Base-by-base conservation (phyloP, 2,888 invertebrate genomes). In the Molorchus minor region DNA sequence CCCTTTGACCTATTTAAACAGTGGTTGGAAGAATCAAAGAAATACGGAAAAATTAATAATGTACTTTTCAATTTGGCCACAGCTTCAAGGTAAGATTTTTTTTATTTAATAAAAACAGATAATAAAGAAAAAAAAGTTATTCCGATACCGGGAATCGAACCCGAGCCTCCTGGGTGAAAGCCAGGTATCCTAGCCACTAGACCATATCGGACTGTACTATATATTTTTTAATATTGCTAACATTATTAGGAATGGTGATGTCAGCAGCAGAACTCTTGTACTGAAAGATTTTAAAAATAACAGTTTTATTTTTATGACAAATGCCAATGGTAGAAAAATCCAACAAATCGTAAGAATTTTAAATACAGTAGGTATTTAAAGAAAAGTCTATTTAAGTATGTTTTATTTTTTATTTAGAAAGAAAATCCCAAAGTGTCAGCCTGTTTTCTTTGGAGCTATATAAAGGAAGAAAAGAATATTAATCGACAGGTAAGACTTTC, bases 131-230 rank as follows among this genome's bases (percentile, higher is more conserved):
- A 55, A 25, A 47, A 45, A 43, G 7, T 3, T 10, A 0, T 84
- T 83, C 83, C 83, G 82, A 80, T 83, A 84, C 83, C 83, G 83
- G 83, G 84, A 84, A 84, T 84, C 84, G 83, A 85, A 84, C 84
- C 84, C 84, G 84, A 83, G 84, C 84, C 84, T 84, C 83, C 84
- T 84, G 84, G 84, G 83, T 84, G 84, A 84, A 80, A 84, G 84
- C 83, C 84, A 84, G 83, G 82, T 84, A 84, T 84, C 83, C 83
- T 84, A 84, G 82, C 84, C 84, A 84, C 83, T 84, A 84, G 83
- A 84, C 84, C 82, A 84, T 83, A 83, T 79, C 82, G 82, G 82
- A 83, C 10, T 4, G n/a, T 35, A 16, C 21, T 13, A 7, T 10
- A 7, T 5, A 2, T 2, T 29, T 30, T 30, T 2, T 16, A 36